Evolutionary conservation across 2,797 vertebrate genomes (phyloP).

Genomic region (Enteromius afrohamiltoni): DNA sequence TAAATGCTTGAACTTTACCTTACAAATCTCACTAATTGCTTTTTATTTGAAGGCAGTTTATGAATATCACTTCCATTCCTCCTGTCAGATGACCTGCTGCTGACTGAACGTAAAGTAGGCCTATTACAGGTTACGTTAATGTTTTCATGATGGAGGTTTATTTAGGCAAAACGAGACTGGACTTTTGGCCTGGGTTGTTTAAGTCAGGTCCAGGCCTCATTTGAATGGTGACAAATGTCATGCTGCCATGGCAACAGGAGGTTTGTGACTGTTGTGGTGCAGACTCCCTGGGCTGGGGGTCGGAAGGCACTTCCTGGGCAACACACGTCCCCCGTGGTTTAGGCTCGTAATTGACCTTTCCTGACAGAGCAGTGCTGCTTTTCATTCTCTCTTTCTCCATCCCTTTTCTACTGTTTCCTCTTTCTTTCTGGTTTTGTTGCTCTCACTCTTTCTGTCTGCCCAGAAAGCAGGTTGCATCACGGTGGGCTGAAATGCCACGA

Average conservation of each 20-base stretch:
- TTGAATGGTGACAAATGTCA: slow-evolving; percentile 62
- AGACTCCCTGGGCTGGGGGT: slow-evolving; percentile 47
- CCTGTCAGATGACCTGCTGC: background rate
- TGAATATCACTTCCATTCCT: slow-evolving; percentile 24
- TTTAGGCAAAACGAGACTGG: slow-evolving; percentile 11
- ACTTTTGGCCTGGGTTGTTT: slow-evolving; percentile 50
- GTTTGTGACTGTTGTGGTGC: slow-evolving; percentile 20
- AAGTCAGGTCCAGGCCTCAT: slow-evolving; percentile 43
- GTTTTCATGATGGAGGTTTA: slow-evolving; percentile 11
- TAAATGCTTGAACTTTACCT: slow-evolving; percentile 47
- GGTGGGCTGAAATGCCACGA: slow-evolving; percentile 51
- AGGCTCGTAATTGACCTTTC: slow-evolving; percentile 57
- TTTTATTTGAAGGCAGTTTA: slow-evolving; percentile 38
- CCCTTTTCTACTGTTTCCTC: slow-evolving; percentile 35
- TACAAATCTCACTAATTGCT: slow-evolving; percentile 35
- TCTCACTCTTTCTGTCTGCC: slow-evolving; percentile 35
- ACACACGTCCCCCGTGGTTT: slow-evolving; percentile 43
- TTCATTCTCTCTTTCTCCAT: slow-evolving; percentile 33
- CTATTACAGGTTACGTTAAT: background rate
- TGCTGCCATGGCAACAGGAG: slow-evolving; percentile 43
- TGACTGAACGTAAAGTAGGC: background rate
- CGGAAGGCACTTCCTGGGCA: slow-evolving; percentile 58
- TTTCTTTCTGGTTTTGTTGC: slow-evolving; percentile 37
- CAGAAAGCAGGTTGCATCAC: slow-evolving; percentile 46
- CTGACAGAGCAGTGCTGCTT: slow-evolving; percentile 47